phyloP scores from a whole-genome alignment of 2,888 invertebrate species.

The Prosopocoilus inquinatus region DNA sequence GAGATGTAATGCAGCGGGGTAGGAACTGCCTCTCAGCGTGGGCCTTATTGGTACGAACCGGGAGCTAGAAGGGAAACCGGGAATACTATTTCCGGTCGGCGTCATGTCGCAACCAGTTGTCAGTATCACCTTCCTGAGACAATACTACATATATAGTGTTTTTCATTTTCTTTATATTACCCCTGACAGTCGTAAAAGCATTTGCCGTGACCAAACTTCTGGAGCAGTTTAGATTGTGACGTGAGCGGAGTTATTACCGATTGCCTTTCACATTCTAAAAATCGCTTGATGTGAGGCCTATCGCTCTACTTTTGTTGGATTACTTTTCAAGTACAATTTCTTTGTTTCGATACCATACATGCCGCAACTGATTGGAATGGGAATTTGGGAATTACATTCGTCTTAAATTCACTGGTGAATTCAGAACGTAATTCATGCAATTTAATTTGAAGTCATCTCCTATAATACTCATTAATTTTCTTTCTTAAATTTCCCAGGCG shows the following conservation, averaged over 20 bases:
- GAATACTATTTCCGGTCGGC: conserved; percentile 41
- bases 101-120: conserved; percentile 45
- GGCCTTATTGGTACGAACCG: conserved; percentile 36
- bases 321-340: conserved; percentile 50
- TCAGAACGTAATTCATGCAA: too few species aligned
- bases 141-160: conserved; percentile 61
- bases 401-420: too few species aligned
- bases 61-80: conserved; percentile 36
- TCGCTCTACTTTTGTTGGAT: conserved; percentile 45
- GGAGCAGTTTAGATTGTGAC: conserved; percentile 52
- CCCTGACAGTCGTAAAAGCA: conserved; percentile 83
- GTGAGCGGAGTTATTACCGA: conserved; percentile 40
- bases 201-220: conserved; percentile 81
- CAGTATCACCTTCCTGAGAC: conserved; percentile 48
- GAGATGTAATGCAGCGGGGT: conserved; percentile 46
- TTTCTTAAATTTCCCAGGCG: too few species aligned
- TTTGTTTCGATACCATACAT: conserved; percentile 47
- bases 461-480: too few species aligned
- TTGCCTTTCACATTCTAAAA: conserved; percentile 45
- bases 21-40: conserved; percentile 28
- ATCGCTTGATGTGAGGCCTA: conserved; percentile 45
- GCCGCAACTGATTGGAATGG: conserved; percentile 50
- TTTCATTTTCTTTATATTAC: conserved; percentile 89
- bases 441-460: too few species aligned
- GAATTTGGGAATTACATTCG: conserved; percentile 40